These are phyloP conservation scores for Campylomormyrus tamandua DNA, from an alignment of 2,113 vertebrate species.

Conservation along the genomic window DNA sequence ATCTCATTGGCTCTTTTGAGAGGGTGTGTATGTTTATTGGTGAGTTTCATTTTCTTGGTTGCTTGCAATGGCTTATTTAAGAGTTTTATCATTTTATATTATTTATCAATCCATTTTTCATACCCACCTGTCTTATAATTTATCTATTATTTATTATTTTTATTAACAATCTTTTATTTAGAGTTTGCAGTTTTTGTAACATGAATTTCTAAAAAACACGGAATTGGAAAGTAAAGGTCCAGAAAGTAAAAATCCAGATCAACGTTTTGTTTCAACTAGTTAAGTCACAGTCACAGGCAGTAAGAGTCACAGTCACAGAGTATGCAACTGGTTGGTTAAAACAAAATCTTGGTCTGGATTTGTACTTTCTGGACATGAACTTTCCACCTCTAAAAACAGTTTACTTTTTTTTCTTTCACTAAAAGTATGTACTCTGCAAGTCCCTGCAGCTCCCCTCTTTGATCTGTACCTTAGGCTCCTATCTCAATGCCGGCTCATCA, in stretches of 20 bases:
- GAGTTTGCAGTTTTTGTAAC: background rate
- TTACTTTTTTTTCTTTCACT: background rate
- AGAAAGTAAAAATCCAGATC: no score
- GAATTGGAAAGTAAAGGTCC: background rate
- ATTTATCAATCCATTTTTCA: background rate
- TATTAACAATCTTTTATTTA: background rate
- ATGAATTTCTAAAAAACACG: background rate
- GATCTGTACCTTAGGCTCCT: constrained; percentile 37
- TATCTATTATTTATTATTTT: background rate
- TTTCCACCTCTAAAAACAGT: background rate
- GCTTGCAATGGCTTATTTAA: background rate
- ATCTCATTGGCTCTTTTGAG: constrained; percentile 56
- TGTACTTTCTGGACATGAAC: background rate
- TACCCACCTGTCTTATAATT: background rate
- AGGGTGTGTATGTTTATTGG: constrained; percentile 69
- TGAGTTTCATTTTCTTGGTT: constrained; percentile 44
- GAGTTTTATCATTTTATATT: background rate
- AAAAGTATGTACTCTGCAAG: background rate
- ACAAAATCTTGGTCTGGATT: background rate
- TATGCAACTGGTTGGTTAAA: background rate
- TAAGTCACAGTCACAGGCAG: no score
- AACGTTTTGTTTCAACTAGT: no score
- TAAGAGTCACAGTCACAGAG: no score
- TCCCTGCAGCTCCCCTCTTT: background rate
- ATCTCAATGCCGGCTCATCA: constrained; percentile 42